Conservation (phyloP, 2,888 invertebrate species). For the Heliconius cydno region DNA sequence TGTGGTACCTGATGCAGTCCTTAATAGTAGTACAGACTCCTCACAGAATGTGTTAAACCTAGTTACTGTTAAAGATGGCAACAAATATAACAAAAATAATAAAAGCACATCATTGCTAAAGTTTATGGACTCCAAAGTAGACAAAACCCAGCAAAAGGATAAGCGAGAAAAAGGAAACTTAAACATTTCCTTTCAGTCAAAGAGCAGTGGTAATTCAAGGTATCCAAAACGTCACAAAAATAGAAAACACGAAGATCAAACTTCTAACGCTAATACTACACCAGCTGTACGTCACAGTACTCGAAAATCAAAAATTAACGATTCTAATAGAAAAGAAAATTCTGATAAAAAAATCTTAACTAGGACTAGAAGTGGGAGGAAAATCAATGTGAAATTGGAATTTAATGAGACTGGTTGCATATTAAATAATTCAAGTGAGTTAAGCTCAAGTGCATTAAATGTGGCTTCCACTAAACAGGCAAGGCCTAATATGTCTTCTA, state of each 20-base stretch:
- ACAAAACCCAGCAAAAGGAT: slow-evolving; percentile 42
- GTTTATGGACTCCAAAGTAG: slow-evolving; percentile 60
- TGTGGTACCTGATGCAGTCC: slow-evolving; percentile 54
- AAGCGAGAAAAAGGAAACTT: slow-evolving; percentile 54
- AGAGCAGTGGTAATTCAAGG: slow-evolving; percentile 62
- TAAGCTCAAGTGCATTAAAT: slow-evolving; percentile 68
- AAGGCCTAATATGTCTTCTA: slow-evolving; percentile 35
- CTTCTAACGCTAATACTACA: slow-evolving; percentile 36
- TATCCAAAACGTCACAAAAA: slow-evolving; percentile 69
- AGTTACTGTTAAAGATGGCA: slow-evolving; percentile 60
- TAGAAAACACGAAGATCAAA: slow-evolving; percentile 48
- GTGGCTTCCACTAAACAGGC: slow-evolving; percentile 56
- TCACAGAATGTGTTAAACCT: slow-evolving; percentile 72
- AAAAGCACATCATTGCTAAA: slow-evolving; percentile 69
- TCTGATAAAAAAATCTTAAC: slow-evolving; percentile 59
- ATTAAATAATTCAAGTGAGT: slow-evolving; percentile 61
- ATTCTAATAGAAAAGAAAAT: slow-evolving; percentile 66
- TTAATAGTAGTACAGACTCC: slow-evolving; percentile 71
- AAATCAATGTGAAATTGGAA: slow-evolving; percentile 58
- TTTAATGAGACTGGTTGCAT: slow-evolving; percentile 59
- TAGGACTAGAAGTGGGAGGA: slow-evolving; percentile 69
- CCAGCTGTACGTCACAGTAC: slow-evolving; percentile 52
- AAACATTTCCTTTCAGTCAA: slow-evolving; percentile 66
- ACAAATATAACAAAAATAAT: slow-evolving; percentile 57
- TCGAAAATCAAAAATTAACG: slow-evolving; percentile 54